Evolutionary conservation across 2,888 invertebrate species (phyloP).

Genomic region (Spodoptera picta): DNA sequence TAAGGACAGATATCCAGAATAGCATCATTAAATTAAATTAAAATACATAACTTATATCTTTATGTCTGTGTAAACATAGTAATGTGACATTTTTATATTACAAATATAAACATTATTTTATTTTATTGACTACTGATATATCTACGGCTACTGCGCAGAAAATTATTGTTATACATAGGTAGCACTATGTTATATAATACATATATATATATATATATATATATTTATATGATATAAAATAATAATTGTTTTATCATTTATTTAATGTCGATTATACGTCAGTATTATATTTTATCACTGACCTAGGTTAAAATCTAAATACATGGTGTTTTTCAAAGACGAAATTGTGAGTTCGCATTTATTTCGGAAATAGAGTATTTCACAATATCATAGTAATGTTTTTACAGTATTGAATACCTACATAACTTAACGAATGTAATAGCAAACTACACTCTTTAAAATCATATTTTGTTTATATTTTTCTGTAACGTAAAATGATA

Average conservation of each 20-base stretch:
- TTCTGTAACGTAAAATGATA: no score
- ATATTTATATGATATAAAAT: constrained; percentile 16
- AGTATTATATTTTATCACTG: background rate
- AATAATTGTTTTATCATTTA: background rate
- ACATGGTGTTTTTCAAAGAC: background rate
- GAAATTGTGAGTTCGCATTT: no score
- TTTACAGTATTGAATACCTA: no score
- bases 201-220: no score
- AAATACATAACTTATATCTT: constrained; percentile 17
- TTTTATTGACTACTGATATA: constrained; percentile 36
- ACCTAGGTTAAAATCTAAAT: constrained; percentile 8
- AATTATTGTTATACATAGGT: background rate
- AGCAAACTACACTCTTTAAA: no score
- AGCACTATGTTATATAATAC: constrained; percentile 2
- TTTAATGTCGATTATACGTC: background rate
- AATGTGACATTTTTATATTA: constrained; percentile 37
- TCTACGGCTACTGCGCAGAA: constrained; percentile 21
- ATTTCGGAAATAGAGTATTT: no score
- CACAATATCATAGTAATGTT: no score
- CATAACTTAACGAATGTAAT: no score
- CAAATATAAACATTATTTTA: constrained; percentile 24
- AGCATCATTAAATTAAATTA: constrained; percentile 20
- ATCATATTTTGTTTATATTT: no score
- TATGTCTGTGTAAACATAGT: constrained; percentile 26
- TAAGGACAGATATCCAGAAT: no score